Percentiles rank a stretch among this genome's conserved stretches.
These are phyloP conservation scores for Thecophora atra DNA, from an alignment of 2,888 invertebrate species.

Conservation along the genomic window DNA sequence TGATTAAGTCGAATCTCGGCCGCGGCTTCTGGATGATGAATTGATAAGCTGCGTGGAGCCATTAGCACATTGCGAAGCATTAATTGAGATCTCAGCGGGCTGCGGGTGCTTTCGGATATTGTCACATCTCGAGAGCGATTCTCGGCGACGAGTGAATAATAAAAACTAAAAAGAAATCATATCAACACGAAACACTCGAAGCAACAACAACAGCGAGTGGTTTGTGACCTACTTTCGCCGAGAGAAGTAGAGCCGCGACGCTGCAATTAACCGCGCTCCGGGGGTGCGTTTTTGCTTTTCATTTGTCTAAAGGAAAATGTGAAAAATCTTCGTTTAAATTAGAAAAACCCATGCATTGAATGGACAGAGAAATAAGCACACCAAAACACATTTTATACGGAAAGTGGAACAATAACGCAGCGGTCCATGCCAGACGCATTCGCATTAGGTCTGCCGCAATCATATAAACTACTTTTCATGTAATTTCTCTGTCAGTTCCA, in stretches of 20 bases:
- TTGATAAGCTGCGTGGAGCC: not conserved
- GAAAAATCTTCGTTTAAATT: conserved; percentile 8
- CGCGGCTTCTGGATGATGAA: conserved; percentile 24
- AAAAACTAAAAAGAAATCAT: not conserved
- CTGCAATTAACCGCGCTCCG: not conserved
- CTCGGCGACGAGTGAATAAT: not conserved
- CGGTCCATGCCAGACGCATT: too few species aligned
- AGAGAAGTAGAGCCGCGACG: not conserved
- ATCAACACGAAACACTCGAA: not conserved
- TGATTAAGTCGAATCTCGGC: conserved; percentile 36
- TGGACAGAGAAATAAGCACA: too few species aligned
- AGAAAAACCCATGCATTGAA: not conserved
- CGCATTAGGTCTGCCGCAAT: too few species aligned
- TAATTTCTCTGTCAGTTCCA: too few species aligned
- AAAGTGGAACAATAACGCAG: too few species aligned
- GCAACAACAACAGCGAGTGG: not conserved
- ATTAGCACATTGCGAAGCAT: not conserved
- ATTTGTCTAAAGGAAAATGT: too few species aligned
- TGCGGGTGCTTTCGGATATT: not conserved
- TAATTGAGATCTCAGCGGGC: not conserved
- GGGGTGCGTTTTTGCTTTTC: conserved; percentile 6
- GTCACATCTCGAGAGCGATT: too few species aligned
- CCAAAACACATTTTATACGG: too few species aligned
- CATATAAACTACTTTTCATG: too few species aligned
- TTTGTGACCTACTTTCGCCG: conserved; percentile 4